phyloP scores from a whole-genome alignment of 1,140 invertebrate species.

The Anoplolepis gracilipes region DNA sequence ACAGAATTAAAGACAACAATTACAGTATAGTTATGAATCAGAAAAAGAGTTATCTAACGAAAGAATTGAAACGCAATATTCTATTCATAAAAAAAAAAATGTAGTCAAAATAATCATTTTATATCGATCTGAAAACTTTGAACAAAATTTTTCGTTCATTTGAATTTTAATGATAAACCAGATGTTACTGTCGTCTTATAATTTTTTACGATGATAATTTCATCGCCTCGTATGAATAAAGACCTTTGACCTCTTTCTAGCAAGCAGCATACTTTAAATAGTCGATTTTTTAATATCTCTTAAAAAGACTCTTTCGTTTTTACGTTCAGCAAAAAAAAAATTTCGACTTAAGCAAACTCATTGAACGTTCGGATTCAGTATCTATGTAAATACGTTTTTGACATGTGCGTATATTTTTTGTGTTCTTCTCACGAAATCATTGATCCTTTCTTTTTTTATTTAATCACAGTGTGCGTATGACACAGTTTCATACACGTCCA shows the following conservation, averaged over 20 bases:
- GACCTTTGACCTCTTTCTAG: slow-evolving; percentile 8
- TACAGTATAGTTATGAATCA: not conserved
- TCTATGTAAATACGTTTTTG: not conserved
- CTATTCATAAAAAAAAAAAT: not conserved
- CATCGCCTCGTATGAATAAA: slow-evolving; percentile 1
- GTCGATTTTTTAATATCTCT: not conserved
- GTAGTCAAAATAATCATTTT: not conserved
- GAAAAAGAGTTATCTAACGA: not conserved
- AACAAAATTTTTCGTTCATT: not conserved
- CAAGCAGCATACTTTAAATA: not conserved
- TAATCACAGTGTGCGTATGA: not conserved
- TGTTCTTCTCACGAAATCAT: slow-evolving; percentile 8
- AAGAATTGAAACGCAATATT: not conserved
- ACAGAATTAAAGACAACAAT: not conserved
- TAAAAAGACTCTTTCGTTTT: not conserved
- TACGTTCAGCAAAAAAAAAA: not conserved
- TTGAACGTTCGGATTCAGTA: slow-evolving; percentile 2
- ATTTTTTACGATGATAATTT: not conserved
- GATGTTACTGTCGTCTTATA: not conserved
- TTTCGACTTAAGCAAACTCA: not conserved
- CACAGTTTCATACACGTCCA: not conserved
- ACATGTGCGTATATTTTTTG: not conserved
- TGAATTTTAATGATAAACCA: not conserved
- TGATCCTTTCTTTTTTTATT: slow-evolving; percentile 1
- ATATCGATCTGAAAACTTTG: not conserved